Percentiles rank a stretch among this genome's conserved stretches.
Evolutionary conservation across 2,888 invertebrate species (phyloP).

Genomic region (Orthosia gothica): DNA sequence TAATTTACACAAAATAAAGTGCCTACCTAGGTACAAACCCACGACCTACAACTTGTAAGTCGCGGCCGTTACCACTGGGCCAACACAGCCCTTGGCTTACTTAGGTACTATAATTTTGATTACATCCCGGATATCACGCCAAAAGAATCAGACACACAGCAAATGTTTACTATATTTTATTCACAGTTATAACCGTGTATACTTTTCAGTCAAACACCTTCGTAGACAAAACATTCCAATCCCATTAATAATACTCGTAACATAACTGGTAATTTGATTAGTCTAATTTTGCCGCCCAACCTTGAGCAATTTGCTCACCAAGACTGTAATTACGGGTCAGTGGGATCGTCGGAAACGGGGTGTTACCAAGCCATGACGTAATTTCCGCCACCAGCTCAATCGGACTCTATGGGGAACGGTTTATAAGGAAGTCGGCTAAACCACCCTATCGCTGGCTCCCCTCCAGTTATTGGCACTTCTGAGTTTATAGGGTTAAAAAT

Average conservation of each 20-base stretch:
- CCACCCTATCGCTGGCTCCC: too few species aligned
- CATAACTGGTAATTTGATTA: conserved; percentile 9
- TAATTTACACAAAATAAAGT: too few species aligned
- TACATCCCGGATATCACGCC: too few species aligned
- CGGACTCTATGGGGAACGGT: conserved; percentile 19
- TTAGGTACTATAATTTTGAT: too few species aligned
- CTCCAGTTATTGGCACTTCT: too few species aligned
- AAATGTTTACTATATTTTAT: not conserved
- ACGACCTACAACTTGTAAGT: too few species aligned
- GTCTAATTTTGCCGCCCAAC: conserved; percentile 19
- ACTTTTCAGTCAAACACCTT: not conserved
- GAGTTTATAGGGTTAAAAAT: too few species aligned
- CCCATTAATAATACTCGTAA: not conserved
- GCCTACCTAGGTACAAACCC: too few species aligned
- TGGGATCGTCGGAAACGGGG: conserved; percentile 27
- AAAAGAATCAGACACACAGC: too few species aligned
- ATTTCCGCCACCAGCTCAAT: conserved; percentile 52
- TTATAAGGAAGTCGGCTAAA: conserved; percentile 27
- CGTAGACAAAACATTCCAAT: not conserved
- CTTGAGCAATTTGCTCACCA: conserved; percentile 22
- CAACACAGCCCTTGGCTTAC: too few species aligned
- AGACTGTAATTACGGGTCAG: conserved; percentile 41
- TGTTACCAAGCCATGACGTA: conserved; percentile 40
- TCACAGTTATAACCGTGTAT: not conserved
- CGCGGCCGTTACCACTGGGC: too few species aligned